These are phyloP conservation scores for Melieria picta DNA, from an alignment of 2,888 invertebrate genomes.

Conservation along the genomic window DNA sequence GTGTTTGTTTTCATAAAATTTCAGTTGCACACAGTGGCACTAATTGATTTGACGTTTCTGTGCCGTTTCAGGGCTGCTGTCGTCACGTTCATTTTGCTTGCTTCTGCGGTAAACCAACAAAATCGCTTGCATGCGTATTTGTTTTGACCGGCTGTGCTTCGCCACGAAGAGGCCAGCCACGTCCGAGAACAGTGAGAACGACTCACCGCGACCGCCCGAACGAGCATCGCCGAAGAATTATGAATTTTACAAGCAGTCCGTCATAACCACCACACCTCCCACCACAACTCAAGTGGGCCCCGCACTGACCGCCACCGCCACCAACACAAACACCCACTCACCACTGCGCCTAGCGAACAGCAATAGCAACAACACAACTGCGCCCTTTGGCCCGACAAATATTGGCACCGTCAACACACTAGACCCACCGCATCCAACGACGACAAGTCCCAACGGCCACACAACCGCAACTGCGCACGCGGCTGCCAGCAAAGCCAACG, in stretches of 20 bases:
- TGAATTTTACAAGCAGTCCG: conserved; percentile 27
- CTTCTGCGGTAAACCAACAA: conserved; percentile 56
- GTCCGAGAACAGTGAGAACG: conserved; percentile 48
- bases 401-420: conserved; percentile 47
- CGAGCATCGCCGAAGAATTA: conserved; percentile 37
- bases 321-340: conserved; percentile 24
- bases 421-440: conserved; percentile 41
- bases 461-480: conserved; percentile 13
- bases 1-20: too few relatives aligned
- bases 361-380: conserved; percentile 34
- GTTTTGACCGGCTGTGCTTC: conserved; percentile 90
- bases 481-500: conserved; percentile 4
- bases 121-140: conserved; percentile 89
- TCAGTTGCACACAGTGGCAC: background rate
- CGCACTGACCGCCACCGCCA: conserved; percentile 40
- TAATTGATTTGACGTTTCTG: conserved; percentile 21
- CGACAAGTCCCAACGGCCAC: conserved; percentile 29
- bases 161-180: conserved; percentile 83
- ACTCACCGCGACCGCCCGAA: conserved; percentile 43
- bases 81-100: conserved; percentile 49
- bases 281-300: conserved; percentile 27
- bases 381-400: conserved; percentile 35
- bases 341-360: conserved; percentile 36
- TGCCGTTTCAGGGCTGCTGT: conserved; percentile 55
- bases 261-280: conserved; percentile 34